Conservation (phyloP, 2,888 invertebrate genomes). For the Mimachlamys varia region DNA sequence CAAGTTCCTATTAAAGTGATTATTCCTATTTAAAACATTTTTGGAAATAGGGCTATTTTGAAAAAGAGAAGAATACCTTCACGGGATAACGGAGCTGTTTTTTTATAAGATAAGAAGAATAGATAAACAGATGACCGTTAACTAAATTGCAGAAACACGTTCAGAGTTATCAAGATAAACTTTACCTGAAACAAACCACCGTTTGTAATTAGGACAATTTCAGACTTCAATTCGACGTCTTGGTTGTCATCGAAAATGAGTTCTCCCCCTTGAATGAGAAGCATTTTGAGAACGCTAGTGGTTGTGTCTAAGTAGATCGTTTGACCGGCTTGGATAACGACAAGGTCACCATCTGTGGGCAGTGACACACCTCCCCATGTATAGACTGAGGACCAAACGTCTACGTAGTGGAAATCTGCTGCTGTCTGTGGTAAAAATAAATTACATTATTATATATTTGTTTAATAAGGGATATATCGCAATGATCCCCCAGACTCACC, state of each 20-base stretch:
- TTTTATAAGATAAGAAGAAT: no score
- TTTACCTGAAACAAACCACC: constrained; percentile 75
- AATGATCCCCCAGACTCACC: no score
- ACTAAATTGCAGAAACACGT: no score
- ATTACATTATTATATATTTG: no score
- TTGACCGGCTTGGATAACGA: constrained; percentile 73
- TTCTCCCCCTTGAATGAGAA: constrained; percentile 77
- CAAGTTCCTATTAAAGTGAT: no score
- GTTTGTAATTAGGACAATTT: constrained; percentile 78
- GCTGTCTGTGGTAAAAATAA: constrained; percentile 53
- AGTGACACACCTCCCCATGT: constrained; percentile 75
- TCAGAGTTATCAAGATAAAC: neutral
- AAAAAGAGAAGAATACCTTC: no score
- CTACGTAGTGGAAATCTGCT: constrained; percentile 75
- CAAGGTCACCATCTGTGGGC: constrained; percentile 75
- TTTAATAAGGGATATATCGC: no score
- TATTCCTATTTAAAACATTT: no score
- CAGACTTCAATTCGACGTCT: constrained; percentile 75
- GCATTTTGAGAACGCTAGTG: constrained; percentile 74
- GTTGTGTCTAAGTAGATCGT: constrained; percentile 75
- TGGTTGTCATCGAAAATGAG: constrained; percentile 77
- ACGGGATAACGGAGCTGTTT: no score
- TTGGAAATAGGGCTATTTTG: no score
- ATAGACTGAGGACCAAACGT: constrained; percentile 75
- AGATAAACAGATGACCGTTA: no score